These are phyloP conservation scores for Lacanobia oleracea DNA, from an alignment of 2,888 invertebrate species.

Conservation along the genomic window DNA sequence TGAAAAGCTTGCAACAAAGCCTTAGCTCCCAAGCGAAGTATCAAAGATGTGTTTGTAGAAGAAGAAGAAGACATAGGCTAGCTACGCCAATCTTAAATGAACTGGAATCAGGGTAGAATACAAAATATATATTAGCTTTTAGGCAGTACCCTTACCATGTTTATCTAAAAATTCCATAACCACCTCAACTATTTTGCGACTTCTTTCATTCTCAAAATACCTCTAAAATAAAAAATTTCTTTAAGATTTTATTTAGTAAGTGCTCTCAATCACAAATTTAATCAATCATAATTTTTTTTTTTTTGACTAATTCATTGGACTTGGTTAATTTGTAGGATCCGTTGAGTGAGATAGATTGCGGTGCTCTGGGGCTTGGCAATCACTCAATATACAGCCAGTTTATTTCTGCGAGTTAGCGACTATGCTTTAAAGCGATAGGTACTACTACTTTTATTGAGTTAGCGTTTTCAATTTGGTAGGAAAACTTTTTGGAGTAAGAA, in stretches of 20 bases:
- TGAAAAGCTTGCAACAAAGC: too few relatives aligned
- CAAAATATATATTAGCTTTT: too few relatives aligned
- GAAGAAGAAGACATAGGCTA: too few relatives aligned
- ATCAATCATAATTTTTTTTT: background rate
- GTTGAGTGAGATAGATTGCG: conserved; percentile 9
- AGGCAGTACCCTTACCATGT: too few relatives aligned
- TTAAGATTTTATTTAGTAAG: background rate
- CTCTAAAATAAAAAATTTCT: too few relatives aligned
- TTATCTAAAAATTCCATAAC: too few relatives aligned
- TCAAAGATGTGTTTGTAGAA: too few relatives aligned
- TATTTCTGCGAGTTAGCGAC: conserved; percentile 3
- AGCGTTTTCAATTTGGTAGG: conserved; percentile 7
- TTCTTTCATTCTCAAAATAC: too few relatives aligned
- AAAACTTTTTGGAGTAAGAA: background rate
- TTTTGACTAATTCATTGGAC: background rate
- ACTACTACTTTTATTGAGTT: background rate
- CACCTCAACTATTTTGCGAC: background rate
- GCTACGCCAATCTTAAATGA: too few relatives aligned
- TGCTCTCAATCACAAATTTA: too few relatives aligned
- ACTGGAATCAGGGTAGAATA: too few relatives aligned
- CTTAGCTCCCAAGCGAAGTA: too few relatives aligned
- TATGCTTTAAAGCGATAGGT: conserved; percentile 13
- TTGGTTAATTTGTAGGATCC: conserved; percentile 3
- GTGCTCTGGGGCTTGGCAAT: conserved; percentile 12
- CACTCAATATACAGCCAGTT: conserved; percentile 21